Evolutionary conservation across 2,113 vertebrate genomes (phyloP).

Genomic region (human (Homo sapiens)): DNA sequence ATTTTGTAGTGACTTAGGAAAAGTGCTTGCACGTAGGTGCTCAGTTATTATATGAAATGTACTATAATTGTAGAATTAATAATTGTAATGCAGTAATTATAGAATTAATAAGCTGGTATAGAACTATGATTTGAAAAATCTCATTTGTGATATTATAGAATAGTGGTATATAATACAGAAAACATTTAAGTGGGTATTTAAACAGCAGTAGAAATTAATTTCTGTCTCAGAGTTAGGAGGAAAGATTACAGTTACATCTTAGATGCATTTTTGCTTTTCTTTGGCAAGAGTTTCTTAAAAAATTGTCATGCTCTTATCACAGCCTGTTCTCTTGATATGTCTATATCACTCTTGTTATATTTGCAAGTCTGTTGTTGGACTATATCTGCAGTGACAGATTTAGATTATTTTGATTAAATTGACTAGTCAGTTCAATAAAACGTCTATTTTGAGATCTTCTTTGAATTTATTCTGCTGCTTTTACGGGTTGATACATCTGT

Average conservation of each 20-base stretch:
- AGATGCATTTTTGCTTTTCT: neutral
- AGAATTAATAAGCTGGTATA: constrained; percentile 19
- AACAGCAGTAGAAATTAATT: neutral
- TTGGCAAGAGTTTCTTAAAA: constrained; percentile 28
- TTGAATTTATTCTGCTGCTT: constrained; percentile 36
- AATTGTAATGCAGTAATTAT: constrained; percentile 31
- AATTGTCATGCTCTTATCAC: neutral
- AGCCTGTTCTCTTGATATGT: neutral
- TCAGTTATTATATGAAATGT: constrained; percentile 22
- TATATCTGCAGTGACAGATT: constrained; percentile 10
- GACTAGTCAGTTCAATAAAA: constrained; percentile 20
- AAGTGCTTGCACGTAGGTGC: neutral
- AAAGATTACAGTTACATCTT: neutral
- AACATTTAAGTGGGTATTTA: neutral
- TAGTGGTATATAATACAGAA: neutral
- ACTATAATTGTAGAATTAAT: constrained; percentile 43
- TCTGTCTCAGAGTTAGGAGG: neutral
- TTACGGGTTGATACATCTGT: neutral
- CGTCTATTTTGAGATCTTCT: constrained; percentile 20
- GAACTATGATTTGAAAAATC: constrained; percentile 22
- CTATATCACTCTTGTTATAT: neutral
- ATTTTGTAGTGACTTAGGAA: constrained; percentile 1
- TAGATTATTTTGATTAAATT: constrained; percentile 19
- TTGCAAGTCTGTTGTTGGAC: constrained; percentile 1
- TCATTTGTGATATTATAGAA: neutral